Evolutionary conservation across 2,888 invertebrate genomes (phyloP).

Genomic region (Leptarthrus brevirostris): DNA sequence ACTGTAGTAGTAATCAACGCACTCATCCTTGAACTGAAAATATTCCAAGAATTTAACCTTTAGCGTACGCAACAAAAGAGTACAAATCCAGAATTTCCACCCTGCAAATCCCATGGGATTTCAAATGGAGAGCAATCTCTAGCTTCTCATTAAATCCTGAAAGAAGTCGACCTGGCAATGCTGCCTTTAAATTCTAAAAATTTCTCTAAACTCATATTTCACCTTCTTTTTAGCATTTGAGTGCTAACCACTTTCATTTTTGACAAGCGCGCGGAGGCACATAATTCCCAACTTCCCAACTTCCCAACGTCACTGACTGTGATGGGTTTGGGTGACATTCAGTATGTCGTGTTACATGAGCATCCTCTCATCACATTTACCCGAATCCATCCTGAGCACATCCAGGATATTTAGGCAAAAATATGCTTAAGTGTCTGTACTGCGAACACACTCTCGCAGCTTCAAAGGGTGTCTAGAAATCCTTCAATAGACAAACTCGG

Average conservation of each 20-base stretch:
- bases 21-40: background rate
- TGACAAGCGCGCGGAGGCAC: conserved; percentile 38
- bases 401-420: conserved; percentile 13
- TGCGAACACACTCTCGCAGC: background rate
- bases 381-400: background rate
- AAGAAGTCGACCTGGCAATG: conserved; percentile 2
- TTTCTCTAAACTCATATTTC: conserved; percentile 36
- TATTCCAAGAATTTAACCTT: background rate
- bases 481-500: conserved; percentile 33
- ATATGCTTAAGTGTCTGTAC: background rate
- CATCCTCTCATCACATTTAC: conserved; percentile 24
- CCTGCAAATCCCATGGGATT: background rate
- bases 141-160: background rate
- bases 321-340: conserved; percentile 40
- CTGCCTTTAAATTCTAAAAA: background rate
- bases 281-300: conserved; percentile 32
- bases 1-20: no score
- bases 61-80: background rate
- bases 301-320: conserved; percentile 25
- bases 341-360: conserved; percentile 7
- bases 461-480: conserved; percentile 38
- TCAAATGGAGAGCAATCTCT: background rate
- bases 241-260: conserved; percentile 44
- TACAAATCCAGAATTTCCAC: background rate
- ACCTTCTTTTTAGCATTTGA: conserved; percentile 38